A percentile compares a stretch with the other conserved stretches of the same genome.
These are phyloP conservation scores for Erebia aethiops DNA, from an alignment of 2,888 invertebrate genomes.

Conservation along the genomic window DNA sequence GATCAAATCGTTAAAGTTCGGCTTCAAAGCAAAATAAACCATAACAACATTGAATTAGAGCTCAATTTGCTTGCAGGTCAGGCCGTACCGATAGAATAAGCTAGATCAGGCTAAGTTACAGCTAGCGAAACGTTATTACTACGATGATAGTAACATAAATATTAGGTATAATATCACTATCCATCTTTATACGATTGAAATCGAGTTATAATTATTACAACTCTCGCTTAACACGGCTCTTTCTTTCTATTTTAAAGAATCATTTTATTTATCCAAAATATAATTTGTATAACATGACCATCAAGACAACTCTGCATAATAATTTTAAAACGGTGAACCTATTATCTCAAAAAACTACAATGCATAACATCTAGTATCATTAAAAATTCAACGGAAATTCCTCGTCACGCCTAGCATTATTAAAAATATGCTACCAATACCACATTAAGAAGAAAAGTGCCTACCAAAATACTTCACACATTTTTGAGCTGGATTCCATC, in stretches of 20 bases:
- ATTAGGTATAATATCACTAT: neutral
- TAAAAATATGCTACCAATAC: conserved; percentile 31
- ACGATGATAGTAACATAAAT: no score
- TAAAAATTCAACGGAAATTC: conserved; percentile 29
- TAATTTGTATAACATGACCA: conserved; percentile 8
- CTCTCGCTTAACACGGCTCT: no score
- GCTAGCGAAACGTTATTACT: neutral
- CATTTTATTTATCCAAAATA: neutral
- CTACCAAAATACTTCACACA: conserved; percentile 51
- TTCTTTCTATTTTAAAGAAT: no score
- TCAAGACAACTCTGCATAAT: conserved; percentile 41
- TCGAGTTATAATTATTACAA: no score
- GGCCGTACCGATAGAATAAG: neutral
- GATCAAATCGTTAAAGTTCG: no score
- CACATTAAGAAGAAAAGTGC: conserved; percentile 42
- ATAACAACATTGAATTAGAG: no score
- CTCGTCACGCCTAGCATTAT: conserved; percentile 31
- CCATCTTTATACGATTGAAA: no score
- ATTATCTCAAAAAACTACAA: conserved; percentile 56
- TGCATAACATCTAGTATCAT: conserved; percentile 54
- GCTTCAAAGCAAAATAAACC: no score
- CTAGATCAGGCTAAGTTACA: neutral
- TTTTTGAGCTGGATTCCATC: conserved; percentile 57
- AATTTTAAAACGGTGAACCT: conserved; percentile 68
- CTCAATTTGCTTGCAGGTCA: no score